Evolutionary conservation across 2,888 invertebrate species (phyloP).

Genomic region (Tipula helvola): DNA sequence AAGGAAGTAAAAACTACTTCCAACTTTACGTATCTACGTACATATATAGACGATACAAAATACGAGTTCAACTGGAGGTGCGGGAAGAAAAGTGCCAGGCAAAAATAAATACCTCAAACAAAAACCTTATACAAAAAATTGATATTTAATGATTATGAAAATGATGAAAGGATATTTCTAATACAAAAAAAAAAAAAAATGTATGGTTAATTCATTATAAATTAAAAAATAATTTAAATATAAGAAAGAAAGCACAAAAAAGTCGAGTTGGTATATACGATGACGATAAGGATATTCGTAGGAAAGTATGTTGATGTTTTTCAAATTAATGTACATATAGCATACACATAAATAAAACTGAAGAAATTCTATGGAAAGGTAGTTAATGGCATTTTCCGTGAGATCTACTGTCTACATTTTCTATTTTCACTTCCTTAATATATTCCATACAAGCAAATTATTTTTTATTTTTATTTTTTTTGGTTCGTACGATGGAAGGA

Average conservation of each 20-base stretch:
- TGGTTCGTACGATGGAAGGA: neutral
- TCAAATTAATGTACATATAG: neutral
- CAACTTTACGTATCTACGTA: neutral
- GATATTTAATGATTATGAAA: neutral
- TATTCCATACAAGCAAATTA: neutral
- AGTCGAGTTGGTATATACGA: neutral
- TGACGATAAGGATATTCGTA: neutral
- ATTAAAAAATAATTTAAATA: neutral
- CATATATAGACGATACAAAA: neutral
- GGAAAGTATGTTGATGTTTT: neutral
- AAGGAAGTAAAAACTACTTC: neutral
- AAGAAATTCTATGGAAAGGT: neutral
- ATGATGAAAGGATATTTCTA: slow-evolving; percentile 4
- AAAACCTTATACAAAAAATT: neutral
- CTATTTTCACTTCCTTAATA: neutral
- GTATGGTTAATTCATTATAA: neutral
- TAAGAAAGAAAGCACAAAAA: neutral
- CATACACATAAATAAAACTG: neutral
- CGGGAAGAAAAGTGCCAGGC: neutral
- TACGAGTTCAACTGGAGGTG: neutral
- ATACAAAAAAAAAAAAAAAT: neutral
- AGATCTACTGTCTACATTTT: neutral
- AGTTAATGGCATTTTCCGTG: neutral
- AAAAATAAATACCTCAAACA: neutral
- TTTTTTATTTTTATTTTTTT: too few species aligned